These are phyloP conservation scores for Coreius guichenoti DNA, from an alignment of 2,797 vertebrate species.

Conservation along the genomic window DNA sequence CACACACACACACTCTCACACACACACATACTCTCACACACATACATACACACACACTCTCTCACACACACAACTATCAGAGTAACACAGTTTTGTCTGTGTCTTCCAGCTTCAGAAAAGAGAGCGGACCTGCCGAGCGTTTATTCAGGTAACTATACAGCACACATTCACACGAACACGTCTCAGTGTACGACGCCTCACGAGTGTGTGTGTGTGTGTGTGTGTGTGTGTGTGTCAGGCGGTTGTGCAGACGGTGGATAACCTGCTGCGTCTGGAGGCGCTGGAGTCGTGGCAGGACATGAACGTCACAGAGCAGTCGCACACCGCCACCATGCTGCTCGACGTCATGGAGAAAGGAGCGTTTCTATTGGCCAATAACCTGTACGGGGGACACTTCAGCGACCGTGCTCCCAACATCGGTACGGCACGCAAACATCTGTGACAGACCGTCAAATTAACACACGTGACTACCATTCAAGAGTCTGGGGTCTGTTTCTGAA, in stretches of 20 bases:
- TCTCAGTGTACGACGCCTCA: background rate
- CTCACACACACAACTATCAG: background rate
- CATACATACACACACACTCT: background rate
- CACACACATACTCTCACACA: slow-evolving; percentile 1
- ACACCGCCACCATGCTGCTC: slow-evolving; percentile 94
- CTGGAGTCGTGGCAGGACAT: slow-evolving; percentile 95
- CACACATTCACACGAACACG: background rate
- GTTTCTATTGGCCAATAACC: slow-evolving; percentile 92
- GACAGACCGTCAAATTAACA: no score
- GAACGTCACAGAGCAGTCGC: slow-evolving; percentile 92
- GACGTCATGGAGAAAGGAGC: slow-evolving; percentile 94
- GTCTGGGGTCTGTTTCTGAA: no score
- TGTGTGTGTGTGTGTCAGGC: slow-evolving; percentile 76
- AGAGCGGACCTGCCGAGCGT: slow-evolving; percentile 88
- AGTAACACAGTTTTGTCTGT: slow-evolving; percentile 30
- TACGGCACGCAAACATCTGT: slow-evolving; percentile 49
- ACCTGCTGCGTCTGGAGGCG: slow-evolving; percentile 88
- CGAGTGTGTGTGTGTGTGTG: slow-evolving; percentile 12
- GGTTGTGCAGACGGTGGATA: slow-evolving; percentile 93
- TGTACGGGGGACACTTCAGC: slow-evolving; percentile 79
- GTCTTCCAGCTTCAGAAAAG: slow-evolving; percentile 87
- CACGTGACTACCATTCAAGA: no score
- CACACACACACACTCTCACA: slow-evolving; percentile 7
- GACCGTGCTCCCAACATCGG: slow-evolving; percentile 78
- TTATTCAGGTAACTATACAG: slow-evolving; percentile 84